Conservation (phyloP, 2,888 invertebrate species). For the Arctia plantaginis region DNA sequence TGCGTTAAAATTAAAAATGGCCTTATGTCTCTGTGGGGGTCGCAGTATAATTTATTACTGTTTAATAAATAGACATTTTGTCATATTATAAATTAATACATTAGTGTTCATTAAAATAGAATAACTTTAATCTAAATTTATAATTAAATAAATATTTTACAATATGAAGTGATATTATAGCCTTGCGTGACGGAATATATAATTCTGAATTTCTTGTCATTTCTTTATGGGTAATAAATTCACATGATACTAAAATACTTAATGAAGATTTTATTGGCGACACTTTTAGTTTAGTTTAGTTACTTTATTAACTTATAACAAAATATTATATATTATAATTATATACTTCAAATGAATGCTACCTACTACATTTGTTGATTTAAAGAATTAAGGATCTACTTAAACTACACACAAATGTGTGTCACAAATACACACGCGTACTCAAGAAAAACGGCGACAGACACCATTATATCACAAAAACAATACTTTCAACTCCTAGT, state of each 20-base stretch:
- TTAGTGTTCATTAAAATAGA: constrained; percentile 28
- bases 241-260: constrained; percentile 2
- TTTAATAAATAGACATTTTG: constrained; percentile 30
- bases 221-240: constrained; percentile 10
- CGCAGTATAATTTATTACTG: constrained; percentile 19
- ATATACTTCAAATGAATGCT: background rate
- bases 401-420: no score
- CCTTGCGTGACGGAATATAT: constrained; percentile 6
- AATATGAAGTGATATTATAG: background rate
- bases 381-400: background rate
- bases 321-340: background rate
- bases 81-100: constrained; percentile 33
- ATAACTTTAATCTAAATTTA: constrained; percentile 37
- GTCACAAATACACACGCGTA: no score
- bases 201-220: constrained; percentile 14
- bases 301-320: background rate
- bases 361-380: background rate
- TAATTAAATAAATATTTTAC: constrained; percentile 33
- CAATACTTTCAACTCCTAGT: no score
- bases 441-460: no score
- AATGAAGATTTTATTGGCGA: background rate
- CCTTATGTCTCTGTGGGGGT: constrained; percentile 34
- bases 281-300: background rate
- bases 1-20: constrained; percentile 1
- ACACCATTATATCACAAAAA: no score